These are phyloP conservation scores for Colossoma macropomum DNA, from an alignment of 2,113 vertebrate species.

Conservation along the genomic window DNA sequence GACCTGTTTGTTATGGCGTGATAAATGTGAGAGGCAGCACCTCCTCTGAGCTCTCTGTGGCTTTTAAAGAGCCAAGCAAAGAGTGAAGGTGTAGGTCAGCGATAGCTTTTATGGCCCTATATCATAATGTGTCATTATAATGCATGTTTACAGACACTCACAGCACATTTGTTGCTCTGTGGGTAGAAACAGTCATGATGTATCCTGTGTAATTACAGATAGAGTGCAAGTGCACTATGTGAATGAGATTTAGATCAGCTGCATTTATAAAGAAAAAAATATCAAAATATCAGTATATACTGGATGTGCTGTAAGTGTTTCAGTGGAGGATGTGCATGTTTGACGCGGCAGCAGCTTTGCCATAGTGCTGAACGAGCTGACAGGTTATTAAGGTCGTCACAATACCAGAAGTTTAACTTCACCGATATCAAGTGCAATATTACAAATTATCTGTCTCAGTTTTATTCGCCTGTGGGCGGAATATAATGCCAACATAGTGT, in stretches of 20 bases:
- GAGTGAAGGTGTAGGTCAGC: slow-evolving; percentile 31
- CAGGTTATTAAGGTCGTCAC: too few species aligned
- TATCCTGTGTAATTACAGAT: slow-evolving; percentile 18
- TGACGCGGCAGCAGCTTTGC: too few species aligned
- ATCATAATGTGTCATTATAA: slow-evolving; percentile 20
- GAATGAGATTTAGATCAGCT: not conserved
- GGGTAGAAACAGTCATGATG: slow-evolving; percentile 8
- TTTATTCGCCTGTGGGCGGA: too few species aligned
- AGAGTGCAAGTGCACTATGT: not conserved
- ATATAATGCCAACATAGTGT: too few species aligned
- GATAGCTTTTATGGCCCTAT: slow-evolving; percentile 22
- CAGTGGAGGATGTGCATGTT: too few species aligned
- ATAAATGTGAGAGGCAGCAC: slow-evolving; percentile 35
- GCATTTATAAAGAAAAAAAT: too few species aligned
- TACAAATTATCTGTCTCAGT: too few species aligned
- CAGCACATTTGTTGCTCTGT: slow-evolving; percentile 11
- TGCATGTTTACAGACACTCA: slow-evolving; percentile 41
- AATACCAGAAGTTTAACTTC: too few species aligned
- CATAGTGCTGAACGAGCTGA: too few species aligned
- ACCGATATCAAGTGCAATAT: too few species aligned
- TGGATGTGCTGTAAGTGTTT: too few species aligned
- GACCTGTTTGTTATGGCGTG: slow-evolving; percentile 78
- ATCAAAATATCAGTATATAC: too few species aligned
- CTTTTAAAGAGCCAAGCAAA: slow-evolving; percentile 35
- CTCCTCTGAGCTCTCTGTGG: slow-evolving; percentile 7